Base-by-base conservation (phyloP, 2,888 invertebrate genomes). In the Bedellia somnulentella region DNA sequence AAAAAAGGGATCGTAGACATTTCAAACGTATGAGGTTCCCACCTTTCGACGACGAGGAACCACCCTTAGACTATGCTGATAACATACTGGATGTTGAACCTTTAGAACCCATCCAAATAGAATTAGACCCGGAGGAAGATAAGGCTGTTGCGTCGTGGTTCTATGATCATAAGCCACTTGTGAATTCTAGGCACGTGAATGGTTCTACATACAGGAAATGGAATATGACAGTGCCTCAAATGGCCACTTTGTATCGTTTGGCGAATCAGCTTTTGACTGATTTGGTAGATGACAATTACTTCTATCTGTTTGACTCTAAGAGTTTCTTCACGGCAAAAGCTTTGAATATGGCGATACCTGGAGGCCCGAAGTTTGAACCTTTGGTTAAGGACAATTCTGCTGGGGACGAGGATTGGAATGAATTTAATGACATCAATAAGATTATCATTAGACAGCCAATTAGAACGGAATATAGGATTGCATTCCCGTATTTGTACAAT, bases 271-370 rank as follows among this genome's bases (percentile, higher is more conserved):
- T 99, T 32, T 71, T 99, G 21, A 99, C 99, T 8, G 99, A 99
- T 76, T 80, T 99, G 38, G 95, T 97, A 0, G 99, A 99, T 71
- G 87, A 92, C 37, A 99, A 99, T 64, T 99, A 97, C 63, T 99
- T 98, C 73, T 99, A 99, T 57, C 79, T 99, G 3, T 99, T 99
- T 66, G 99, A 99, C 64, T 87, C 96, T 10, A 98, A 99, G 70
- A 98, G 98, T 49, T 99, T 99, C 70, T 99, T 99, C 66, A 99
- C 99, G 2, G 99, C 99, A 0, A 99, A 99, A 66, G 99, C 99
- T 3, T 70, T 99, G 31, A 99, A 99, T 57, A 94, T 99, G 90
- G 98, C 99, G 1, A 98, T 99, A 49, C 99, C 99, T 6, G 99
- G 99, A 31, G 99, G 99, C 1, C 99, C 99, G 0, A 99, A 99